Conservation (phyloP, 2,888 invertebrate genomes). For the Hermodice carunculata region DNA sequence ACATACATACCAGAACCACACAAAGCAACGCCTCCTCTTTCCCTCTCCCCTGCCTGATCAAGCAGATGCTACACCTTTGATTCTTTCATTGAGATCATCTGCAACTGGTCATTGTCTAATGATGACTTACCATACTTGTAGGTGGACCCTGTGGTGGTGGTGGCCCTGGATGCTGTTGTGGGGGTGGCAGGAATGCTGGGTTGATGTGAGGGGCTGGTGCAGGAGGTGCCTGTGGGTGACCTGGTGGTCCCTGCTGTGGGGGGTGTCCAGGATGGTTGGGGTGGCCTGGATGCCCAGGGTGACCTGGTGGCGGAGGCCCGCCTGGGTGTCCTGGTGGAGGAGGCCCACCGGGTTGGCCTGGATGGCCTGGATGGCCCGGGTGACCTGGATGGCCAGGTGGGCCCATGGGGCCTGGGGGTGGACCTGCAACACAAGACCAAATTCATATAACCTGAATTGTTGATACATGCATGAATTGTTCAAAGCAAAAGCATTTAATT, state of each 20-base stretch:
- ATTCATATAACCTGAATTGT: too few relatives aligned
- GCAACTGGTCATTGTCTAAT: too few relatives aligned
- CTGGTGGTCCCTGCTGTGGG: constrained; percentile 14
- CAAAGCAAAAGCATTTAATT: too few relatives aligned
- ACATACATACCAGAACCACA: too few relatives aligned
- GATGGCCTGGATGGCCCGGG: constrained; percentile 62
- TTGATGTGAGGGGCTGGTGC: constrained; percentile 81
- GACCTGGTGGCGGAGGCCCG: constrained; percentile 72
- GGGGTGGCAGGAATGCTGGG: constrained; percentile 94
- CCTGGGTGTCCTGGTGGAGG: constrained; percentile 47
- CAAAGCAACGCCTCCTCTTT: too few relatives aligned
- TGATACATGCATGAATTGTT: too few relatives aligned
- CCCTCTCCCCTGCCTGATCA: too few relatives aligned
- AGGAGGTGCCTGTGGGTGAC: constrained; percentile 14
- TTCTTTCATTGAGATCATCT: too few relatives aligned
- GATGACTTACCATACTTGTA: constrained; percentile 39
- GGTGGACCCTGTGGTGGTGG: constrained; percentile 46
- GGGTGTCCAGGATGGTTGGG: too few relatives aligned
- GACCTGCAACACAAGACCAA: constrained; percentile 71
- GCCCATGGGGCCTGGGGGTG: constrained; percentile 51
- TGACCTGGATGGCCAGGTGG: too few relatives aligned
- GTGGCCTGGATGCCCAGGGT: constrained; percentile 23
- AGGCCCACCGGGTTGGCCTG: constrained; percentile 19
- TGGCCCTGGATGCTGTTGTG: constrained; percentile 71
- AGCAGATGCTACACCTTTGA: too few relatives aligned